Evolutionary conservation across 2,113 vertebrate genomes (phyloP), one percentile per base, ranked within the genome.

Genomic region (Perca fluviatilis): DNA sequence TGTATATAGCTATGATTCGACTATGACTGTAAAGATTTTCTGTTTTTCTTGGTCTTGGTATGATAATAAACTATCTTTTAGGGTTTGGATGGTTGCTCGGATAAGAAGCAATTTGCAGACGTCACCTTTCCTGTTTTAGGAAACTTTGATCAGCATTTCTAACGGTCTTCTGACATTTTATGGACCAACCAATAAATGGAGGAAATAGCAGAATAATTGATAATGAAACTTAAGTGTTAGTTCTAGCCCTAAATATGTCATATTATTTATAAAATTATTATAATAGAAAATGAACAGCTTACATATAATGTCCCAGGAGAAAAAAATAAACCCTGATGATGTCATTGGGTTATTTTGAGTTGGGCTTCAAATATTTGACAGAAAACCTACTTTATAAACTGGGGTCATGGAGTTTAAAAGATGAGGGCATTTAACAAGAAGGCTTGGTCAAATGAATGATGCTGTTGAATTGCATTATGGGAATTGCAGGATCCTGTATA

Each of bases 381-480:
- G n/a, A 49, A 40, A 66, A 25, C 8, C 21, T 50, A 33, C 4
- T 19, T 6, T 73, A 9, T 30, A 23, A 58, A 50, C 25, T 3
- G 8, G 27, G 12, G 46, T 21, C 54, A 40, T 21, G 10, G 66
- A 51, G 49, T 64, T 61, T 71, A 9, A 27, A 46, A 16, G 47
- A 63, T 27, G 8, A 64, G 58, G 25, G 46, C 3, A 27, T 46
- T 53, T 2, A 18, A 18, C 30, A 54, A 36, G n/a, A 18, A 74
- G 43, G 12, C 2, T 30, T 10, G 7, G 14, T 43, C 51, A 1
- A 21, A 30, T 5, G 18, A 33, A 40, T 40, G 2, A 10, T 2
- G 9, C 8, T 40, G 30, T 19, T 57, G 53, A 57, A 40, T 23
- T 74, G 54, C 18, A 67, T 50, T 56, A 4, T 81, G 71, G 79